These are phyloP conservation scores for Hipposideros armiger DNA, from an alignment of 2,113 vertebrate genomes.

Conservation along the genomic window DNA sequence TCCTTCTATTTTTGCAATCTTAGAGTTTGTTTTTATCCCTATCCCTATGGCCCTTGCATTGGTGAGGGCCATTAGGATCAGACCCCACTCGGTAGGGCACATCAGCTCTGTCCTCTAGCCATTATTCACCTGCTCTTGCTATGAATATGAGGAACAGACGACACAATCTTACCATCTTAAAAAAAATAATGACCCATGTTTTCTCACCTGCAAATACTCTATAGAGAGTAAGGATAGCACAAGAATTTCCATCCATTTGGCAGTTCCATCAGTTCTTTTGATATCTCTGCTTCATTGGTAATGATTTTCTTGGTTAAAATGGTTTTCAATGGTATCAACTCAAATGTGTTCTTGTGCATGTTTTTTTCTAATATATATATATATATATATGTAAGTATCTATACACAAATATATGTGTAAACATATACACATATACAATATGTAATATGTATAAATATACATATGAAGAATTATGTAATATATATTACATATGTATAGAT, in stretches of 20 bases:
- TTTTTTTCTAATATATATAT: not conserved
- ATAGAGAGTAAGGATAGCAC: not conserved
- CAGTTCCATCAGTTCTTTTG: not conserved
- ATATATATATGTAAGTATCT: not conserved
- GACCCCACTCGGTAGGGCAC: not conserved
- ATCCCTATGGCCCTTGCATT: not conserved
- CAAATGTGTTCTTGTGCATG: not conserved
- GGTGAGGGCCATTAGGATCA: not conserved
- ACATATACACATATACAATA: not conserved
- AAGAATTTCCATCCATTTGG: not conserved
- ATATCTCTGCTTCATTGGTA: not conserved
- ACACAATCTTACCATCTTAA: not conserved
- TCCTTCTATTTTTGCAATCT: not conserved
- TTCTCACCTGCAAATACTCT: not conserved
- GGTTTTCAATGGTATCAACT: not conserved
- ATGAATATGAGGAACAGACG: not conserved
- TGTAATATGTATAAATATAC: not conserved
- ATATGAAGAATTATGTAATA: not conserved
- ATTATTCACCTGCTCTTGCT: not conserved
- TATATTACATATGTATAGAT: not conserved
- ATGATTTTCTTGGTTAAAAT: constrained; percentile 32
- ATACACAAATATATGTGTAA: not conserved
- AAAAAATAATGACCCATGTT: not conserved
- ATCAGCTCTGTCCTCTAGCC: not conserved
- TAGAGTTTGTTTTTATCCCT: not conserved